Evolutionary conservation across 1,140 invertebrate species (phyloP), one percentile per base, ranked within the genome.

Genomic region (Brachionus manjavacas): DNA sequence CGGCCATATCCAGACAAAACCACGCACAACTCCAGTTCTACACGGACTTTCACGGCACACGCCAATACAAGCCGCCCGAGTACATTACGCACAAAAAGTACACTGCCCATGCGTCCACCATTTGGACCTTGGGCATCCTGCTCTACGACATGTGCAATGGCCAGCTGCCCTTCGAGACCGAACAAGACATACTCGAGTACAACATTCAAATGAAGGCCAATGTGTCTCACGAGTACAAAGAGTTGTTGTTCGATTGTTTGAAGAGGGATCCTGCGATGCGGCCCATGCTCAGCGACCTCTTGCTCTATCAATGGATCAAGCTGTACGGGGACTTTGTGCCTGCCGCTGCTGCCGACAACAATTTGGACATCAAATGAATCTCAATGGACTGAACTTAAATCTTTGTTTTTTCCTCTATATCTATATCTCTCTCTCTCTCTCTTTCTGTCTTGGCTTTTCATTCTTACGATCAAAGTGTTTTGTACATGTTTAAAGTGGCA

Each of bases 221-320:
- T 9, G 31, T 74, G 12, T 43, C 66, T 28, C 66, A 49, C 23
- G 68, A 84, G n/a, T 84, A 55, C 20, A 55, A 64, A 55, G 16
- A 84, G 16, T 25, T 74, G 16, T 20, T 84, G 20, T 25, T 46
- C 35, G 43, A 66, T 60, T 93, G 92, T 87, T 89, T 93, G 12
- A 87, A 89, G 84, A 87, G 91, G 83, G 88, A 90, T 79, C 91
- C 92, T 14, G 86, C 86, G 3, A 89, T 91, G n/a, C 87, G 92
- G 81, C 91, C 90, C 16, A 88, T 88, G 9, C 86, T 93, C 11
- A 90, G 92, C 81, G 90, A 93, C 43, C 91, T 93, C 85, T 87
- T 92, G 2, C 85, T 87, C 43, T 92, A 93, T 88, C 90, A 91
- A 0, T 93, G 92, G 92, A 20, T 68, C 2, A 64, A 23, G 12